phyloP scores from a whole-genome alignment of 2,113 vertebrate genomes.

The Capreolus pygargus region DNA sequence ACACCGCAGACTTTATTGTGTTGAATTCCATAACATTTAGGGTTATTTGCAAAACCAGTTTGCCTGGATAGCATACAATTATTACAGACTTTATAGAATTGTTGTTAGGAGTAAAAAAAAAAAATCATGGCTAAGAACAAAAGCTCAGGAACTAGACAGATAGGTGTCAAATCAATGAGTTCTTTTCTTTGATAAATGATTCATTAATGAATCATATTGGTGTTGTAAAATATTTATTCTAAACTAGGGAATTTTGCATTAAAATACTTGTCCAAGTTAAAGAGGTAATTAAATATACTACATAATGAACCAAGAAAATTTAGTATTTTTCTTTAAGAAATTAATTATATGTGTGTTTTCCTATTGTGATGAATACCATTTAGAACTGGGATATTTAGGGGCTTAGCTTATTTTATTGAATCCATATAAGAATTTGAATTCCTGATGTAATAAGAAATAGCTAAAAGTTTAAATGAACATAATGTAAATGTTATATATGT shows the following conservation, averaged over 20 bases:
- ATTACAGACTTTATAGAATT: neutral
- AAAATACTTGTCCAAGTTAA: neutral
- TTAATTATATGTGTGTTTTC: neutral
- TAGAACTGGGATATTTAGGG: neutral
- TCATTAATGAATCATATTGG: neutral
- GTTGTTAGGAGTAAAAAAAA: neutral
- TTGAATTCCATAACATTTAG: neutral
- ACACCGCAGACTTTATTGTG: neutral
- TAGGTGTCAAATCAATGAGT: neutral
- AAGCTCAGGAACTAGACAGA: neutral
- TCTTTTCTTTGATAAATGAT: neutral
- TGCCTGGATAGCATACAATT: neutral
- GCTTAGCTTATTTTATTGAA: neutral
- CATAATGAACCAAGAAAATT: neutral
- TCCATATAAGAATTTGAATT: neutral
- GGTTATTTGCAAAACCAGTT: neutral
- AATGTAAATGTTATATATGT: neutral
- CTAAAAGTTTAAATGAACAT: neutral
- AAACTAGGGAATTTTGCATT: neutral
- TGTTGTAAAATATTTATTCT: neutral
- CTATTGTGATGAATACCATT: neutral
- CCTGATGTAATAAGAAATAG: neutral
- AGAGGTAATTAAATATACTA: neutral
- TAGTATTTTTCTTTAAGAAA: neutral
- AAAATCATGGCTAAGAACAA: neutral